These are phyloP conservation scores for Branchellion lobata DNA, from an alignment of 2,888 invertebrate species.

Conservation along the genomic window DNA sequence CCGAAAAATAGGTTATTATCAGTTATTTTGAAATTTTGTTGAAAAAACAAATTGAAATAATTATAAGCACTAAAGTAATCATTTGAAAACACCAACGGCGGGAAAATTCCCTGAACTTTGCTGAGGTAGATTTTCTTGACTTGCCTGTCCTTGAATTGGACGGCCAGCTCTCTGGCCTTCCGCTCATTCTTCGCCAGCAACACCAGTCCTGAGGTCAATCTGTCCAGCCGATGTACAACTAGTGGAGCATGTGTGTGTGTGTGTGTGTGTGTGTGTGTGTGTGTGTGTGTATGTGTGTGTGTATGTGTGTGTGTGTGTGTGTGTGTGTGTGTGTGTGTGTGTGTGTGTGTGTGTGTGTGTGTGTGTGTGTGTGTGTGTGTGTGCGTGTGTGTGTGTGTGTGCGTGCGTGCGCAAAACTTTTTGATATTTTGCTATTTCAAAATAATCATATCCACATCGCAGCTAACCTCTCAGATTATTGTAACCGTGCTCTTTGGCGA, in stretches of 20 bases:
- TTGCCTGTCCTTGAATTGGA: slow-evolving; percentile 78
- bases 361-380: slow-evolving; percentile 17
- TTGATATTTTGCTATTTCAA: too few relatives aligned
- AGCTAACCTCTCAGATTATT: slow-evolving; percentile 63
- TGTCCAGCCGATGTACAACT: slow-evolving; percentile 89
- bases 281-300: slow-evolving; percentile 25
- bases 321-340: slow-evolving; percentile 18
- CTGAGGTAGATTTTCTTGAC: slow-evolving; percentile 73
- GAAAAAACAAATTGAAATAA: not conserved
- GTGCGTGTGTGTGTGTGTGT: not conserved
- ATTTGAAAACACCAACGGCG: slow-evolving; percentile 57
- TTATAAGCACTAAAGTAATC: too few relatives aligned
- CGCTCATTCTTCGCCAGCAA: slow-evolving; percentile 89
- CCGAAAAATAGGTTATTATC: too few relatives aligned
- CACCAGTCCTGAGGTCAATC: slow-evolving; percentile 89
- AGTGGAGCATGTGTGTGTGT: slow-evolving; percentile 35
- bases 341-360: slow-evolving; percentile 21
- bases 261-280: slow-evolving; percentile 31
- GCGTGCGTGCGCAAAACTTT: too few relatives aligned
- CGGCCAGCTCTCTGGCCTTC: slow-evolving; percentile 90
- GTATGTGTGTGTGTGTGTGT: slow-evolving; percentile 24
- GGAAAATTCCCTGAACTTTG: slow-evolving; percentile 60
- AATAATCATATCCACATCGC: not conserved
- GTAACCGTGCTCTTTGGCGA: slow-evolving; percentile 91
- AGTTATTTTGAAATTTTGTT: not conserved